Evolutionary conservation across 2,113 vertebrate species (phyloP).

Genomic region (Psilopsiagon aurifrons): DNA sequence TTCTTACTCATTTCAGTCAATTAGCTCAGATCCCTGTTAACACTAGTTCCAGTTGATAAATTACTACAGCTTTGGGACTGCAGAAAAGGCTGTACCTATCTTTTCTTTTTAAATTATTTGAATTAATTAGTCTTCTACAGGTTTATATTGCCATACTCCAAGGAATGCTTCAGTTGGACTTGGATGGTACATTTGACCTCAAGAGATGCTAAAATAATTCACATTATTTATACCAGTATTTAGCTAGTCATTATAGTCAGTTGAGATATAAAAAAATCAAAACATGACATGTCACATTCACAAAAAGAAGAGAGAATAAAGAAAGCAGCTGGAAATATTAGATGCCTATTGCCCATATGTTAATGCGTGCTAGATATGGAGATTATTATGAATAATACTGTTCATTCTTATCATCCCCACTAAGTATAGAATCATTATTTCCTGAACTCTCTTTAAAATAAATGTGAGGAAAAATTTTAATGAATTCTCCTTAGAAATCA

Average conservation of each 20-base stretch:
- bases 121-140: not conserved
- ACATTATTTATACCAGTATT: not conserved
- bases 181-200: not conserved
- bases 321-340: conserved; percentile 9
- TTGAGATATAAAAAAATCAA: not conserved
- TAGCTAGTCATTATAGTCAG: not conserved
- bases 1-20: not conserved
- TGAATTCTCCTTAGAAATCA: not conserved
- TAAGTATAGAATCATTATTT: conserved; percentile 11
- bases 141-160: not conserved
- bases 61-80: conserved; percentile 2
- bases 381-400: conserved; percentile 26
- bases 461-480: not conserved
- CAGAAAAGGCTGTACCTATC: not conserved
- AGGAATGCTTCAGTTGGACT: not conserved
- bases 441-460: conserved; percentile 14
- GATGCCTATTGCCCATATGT: not conserved
- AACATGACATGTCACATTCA: not conserved
- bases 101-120: not conserved
- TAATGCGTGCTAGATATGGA: not conserved
- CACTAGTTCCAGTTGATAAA: not conserved
- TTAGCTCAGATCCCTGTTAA: conserved; percentile 14
- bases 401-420: not conserved
- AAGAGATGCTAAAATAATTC: not conserved
- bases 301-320: not conserved